Percentiles rank a stretch among this genome's conserved stretches.
Evolutionary conservation across 2,797 vertebrate species (phyloP).

Genomic region (Poecilia velifera): DNA sequence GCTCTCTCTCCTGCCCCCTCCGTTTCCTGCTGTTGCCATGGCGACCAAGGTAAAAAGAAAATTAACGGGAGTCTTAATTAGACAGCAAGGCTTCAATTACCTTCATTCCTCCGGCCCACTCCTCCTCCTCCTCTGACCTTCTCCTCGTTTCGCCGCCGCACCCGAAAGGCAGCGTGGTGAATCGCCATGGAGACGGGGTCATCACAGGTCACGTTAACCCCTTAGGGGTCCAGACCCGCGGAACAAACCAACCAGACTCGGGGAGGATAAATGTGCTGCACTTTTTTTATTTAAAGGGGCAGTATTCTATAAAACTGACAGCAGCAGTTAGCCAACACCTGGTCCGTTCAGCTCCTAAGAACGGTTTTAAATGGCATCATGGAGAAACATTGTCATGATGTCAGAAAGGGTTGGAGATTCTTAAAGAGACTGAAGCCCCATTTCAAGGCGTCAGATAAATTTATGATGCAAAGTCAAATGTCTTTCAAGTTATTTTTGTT

Average conservation of each 20-base stretch:
- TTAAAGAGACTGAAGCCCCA: too few species aligned
- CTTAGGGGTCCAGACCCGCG: not conserved
- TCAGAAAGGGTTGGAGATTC: too few species aligned
- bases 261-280: not conserved
- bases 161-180: conserved; percentile 33
- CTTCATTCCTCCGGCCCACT: conserved; percentile 53
- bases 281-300: too few species aligned
- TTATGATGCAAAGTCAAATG: too few species aligned
- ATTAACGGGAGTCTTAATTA: conserved; percentile 79
- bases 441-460: too few species aligned
- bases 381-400: too few species aligned
- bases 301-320: too few species aligned
- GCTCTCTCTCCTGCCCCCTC: not conserved
- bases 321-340: too few species aligned
- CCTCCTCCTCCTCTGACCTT: conserved; percentile 38
- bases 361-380: too few species aligned
- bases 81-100: conserved; percentile 65
- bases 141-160: conserved; percentile 32
- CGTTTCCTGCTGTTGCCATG: conserved; percentile 76
- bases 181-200: conserved; percentile 46
- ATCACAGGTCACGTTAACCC: conserved; percentile 42
- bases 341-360: too few species aligned
- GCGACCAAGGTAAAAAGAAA: conserved; percentile 66
- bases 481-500: too few species aligned
- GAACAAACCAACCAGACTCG: too few species aligned